These are phyloP conservation scores for Ctenoplectra terminalis DNA, from an alignment of 1,140 invertebrate genomes.

Conservation along the genomic window DNA sequence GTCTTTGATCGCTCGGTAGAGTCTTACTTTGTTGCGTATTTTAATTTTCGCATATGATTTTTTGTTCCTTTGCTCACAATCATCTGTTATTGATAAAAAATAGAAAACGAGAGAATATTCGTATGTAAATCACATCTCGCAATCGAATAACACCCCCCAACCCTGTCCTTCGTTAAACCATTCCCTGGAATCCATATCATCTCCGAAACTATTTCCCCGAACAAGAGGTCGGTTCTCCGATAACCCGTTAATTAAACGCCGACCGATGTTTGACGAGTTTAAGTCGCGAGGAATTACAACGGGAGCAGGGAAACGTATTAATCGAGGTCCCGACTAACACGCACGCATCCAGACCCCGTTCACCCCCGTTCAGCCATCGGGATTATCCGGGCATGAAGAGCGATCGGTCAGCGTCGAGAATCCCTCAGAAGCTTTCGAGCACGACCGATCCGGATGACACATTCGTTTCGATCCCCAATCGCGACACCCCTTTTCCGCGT, in stretches of 20 bases:
- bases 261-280: slow-evolving; percentile 48
- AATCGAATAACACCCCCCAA: not conserved
- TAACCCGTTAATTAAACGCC: slow-evolving; percentile 51
- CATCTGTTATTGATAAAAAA: too few relatives aligned
- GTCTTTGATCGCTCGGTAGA: not conserved
- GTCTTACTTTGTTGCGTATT: too few relatives aligned
- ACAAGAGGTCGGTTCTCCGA: not conserved
- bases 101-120: not conserved
- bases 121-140: not conserved
- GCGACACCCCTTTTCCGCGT: slow-evolving; percentile 45
- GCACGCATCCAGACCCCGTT: not conserved
- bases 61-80: too few relatives aligned
- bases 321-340: slow-evolving; percentile 12
- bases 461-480: slow-evolving; percentile 68
- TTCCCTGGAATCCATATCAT: not conserved
- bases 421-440: slow-evolving; percentile 60
- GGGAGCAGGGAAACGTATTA: slow-evolving; percentile 34
- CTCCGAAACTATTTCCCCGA: slow-evolving; percentile 8
- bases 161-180: not conserved
- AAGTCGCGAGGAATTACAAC: slow-evolving; percentile 49
- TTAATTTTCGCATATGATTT: too few relatives aligned
- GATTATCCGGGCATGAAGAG: slow-evolving; percentile 68
- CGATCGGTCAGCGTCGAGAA: slow-evolving; percentile 70
- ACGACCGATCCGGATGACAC: slow-evolving; percentile 66
- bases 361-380: slow-evolving; percentile 24